These are phyloP conservation scores for Saxidomus purpurata DNA, from an alignment of 1,140 invertebrate genomes.

Conservation along the genomic window DNA sequence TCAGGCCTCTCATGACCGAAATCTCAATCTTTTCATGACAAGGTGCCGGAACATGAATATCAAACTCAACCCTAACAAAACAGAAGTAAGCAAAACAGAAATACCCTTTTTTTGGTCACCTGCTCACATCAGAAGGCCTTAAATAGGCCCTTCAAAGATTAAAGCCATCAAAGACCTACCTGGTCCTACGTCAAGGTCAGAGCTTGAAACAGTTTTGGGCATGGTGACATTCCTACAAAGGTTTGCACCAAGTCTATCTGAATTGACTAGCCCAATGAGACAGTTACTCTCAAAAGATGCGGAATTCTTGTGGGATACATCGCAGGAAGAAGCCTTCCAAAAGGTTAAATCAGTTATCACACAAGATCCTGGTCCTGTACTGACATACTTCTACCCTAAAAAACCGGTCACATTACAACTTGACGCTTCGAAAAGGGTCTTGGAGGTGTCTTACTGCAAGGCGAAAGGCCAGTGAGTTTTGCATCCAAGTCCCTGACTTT, in stretches of 20 bases:
- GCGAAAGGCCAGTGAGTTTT: conserved; percentile 25
- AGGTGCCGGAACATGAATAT: conserved; percentile 85
- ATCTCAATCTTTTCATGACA: conserved; percentile 78
- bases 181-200: conserved; percentile 77
- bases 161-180: conserved; percentile 76
- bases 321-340: conserved; percentile 46
- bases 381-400: not conserved
- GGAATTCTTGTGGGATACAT: conserved; percentile 78
- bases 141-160: conserved; percentile 81
- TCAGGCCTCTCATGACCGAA: conserved; percentile 47
- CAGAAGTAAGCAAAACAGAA: conserved; percentile 39
- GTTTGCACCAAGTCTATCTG: conserved; percentile 82
- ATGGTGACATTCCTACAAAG: conserved; percentile 85
- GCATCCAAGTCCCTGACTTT: conserved; percentile 79
- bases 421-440: conserved; percentile 11
- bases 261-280: conserved; percentile 62
- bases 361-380: not conserved
- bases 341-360: not conserved
- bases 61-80: conserved; percentile 84
- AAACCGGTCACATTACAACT: not conserved
- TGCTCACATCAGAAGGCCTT: conserved; percentile 77
- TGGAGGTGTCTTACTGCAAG: not conserved
- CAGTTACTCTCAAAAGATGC: conserved; percentile 57
- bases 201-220: conserved; percentile 84
- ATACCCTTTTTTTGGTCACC: conserved; percentile 58